A percentile compares a stretch with the other conserved stretches of the same genome.
Conservation (phyloP, 1,140 invertebrate species). For the Gryllus bimaculatus region DNA sequence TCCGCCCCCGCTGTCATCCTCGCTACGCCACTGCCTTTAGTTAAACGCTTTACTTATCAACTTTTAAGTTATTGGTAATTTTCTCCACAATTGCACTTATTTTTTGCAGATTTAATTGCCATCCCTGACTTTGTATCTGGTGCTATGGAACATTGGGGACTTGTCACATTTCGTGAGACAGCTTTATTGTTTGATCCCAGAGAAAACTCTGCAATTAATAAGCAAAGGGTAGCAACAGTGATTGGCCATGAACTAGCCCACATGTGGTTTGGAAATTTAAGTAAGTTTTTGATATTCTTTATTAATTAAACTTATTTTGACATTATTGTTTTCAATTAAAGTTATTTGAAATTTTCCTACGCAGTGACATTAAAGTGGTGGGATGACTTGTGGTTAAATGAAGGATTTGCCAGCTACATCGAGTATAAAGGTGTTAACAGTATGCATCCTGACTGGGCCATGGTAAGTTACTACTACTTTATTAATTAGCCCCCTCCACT, state of each 20-base stretch:
- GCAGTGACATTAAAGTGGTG: slow-evolving; percentile 85
- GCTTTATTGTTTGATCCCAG: slow-evolving; percentile 62
- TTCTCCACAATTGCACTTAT: background rate
- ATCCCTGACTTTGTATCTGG: slow-evolving; percentile 92
- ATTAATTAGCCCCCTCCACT: no score
- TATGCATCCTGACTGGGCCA: slow-evolving; percentile 69
- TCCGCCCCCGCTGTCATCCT: no score
- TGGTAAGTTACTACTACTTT: slow-evolving; percentile 45
- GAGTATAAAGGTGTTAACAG: slow-evolving; percentile 65
- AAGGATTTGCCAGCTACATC: slow-evolving; percentile 84
- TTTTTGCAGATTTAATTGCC: slow-evolving; percentile 72
- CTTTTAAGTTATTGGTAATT: no score
- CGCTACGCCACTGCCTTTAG: no score
- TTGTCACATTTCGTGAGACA: slow-evolving; percentile 75
- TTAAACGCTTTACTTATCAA: no score
- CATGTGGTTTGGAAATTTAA: slow-evolving; percentile 83
- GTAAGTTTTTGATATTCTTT: slow-evolving; percentile 34
- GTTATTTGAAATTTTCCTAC: slow-evolving; percentile 21
- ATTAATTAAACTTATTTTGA: background rate
- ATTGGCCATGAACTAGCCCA: slow-evolving; percentile 88
- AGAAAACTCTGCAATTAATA: slow-evolving; percentile 59
- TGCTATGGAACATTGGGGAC: slow-evolving; percentile 92
- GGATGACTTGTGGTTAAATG: slow-evolving; percentile 88
- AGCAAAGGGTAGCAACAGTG: slow-evolving; percentile 67
- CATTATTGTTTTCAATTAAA: background rate